Conservation (phyloP, 92 coral and sea anemone genomes). For the Porites rus region DNA sequence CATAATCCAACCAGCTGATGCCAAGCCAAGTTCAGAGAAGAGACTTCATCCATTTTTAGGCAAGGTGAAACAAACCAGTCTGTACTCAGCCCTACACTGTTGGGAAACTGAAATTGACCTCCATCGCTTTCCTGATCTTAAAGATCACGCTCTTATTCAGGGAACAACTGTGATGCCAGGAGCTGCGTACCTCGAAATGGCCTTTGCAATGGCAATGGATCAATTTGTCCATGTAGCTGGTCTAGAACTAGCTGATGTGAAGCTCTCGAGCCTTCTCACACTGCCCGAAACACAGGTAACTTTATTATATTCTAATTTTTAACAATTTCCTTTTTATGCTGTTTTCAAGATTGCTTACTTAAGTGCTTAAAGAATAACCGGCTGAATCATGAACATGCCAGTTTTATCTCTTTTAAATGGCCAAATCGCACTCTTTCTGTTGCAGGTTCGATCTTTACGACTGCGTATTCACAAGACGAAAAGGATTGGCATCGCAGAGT, state of each 20-base stretch:
- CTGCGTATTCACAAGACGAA: conserved; percentile 58
- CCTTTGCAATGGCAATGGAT: conserved; percentile 84
- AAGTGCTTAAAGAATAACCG: too few relatives aligned
- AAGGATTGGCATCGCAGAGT: conserved; percentile 38
- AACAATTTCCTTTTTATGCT: too few relatives aligned
- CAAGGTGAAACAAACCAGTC: conserved; percentile 61
- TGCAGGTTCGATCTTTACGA: conserved; percentile 61
- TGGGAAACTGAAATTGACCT: conserved; percentile 92
- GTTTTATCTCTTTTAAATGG: too few relatives aligned
- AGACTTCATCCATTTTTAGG: conserved; percentile 72
- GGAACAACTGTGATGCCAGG: conserved; percentile 91
- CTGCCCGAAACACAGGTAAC: conserved; percentile 73
- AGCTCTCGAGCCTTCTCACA: conserved; percentile 77
- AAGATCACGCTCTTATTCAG: conserved; percentile 82
- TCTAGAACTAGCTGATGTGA: conserved; percentile 66
- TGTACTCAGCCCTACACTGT: conserved; percentile 76
- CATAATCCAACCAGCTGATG: conserved; percentile 2
- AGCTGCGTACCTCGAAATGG: conserved; percentile 88
- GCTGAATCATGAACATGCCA: too few relatives aligned
- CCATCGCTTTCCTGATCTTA: conserved; percentile 73
- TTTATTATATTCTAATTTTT: neutral
- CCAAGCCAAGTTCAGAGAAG: neutral
- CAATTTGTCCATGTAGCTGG: conserved; percentile 50
- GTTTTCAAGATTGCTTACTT: too few relatives aligned
- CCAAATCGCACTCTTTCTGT: too few relatives aligned